Percentiles rank a stretch among this genome's conserved stretches.
Evolutionary conservation across 1,140 invertebrate genomes (phyloP).

Genomic region (Polyergus mexicanus): DNA sequence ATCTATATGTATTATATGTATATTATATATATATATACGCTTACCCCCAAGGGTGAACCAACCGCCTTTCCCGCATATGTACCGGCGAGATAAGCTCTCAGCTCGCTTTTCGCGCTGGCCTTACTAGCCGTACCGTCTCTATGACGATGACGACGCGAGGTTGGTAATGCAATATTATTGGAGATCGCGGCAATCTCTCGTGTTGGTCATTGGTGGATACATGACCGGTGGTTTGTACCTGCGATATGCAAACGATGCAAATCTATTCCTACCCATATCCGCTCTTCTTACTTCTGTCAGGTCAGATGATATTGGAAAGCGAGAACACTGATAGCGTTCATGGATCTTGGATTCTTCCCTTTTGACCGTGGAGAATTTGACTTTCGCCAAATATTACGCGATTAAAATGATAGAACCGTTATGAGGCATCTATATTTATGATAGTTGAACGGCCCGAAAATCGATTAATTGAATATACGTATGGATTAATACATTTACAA

Average conservation of each 20-base stretch:
- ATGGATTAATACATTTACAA: neutral
- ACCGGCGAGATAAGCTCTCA: conserved; percentile 54
- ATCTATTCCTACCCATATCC: neutral
- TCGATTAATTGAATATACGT: neutral
- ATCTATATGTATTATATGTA: neutral
- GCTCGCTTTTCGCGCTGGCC: conserved; percentile 22
- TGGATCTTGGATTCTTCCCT: neutral
- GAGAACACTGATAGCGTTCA: conserved; percentile 10
- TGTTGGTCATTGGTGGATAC: conserved; percentile 23
- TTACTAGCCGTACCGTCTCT: conserved; percentile 9
- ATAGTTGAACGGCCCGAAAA: neutral
- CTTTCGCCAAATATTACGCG: neutral
- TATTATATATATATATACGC: no score
- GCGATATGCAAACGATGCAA: conserved; percentile 53
- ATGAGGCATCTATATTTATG: neutral
- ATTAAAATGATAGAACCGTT: conserved; percentile 4
- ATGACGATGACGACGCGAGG: neutral
- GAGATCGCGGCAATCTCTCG: conserved; percentile 59
- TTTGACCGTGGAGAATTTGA: neutral
- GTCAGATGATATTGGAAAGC: conserved; percentile 37
- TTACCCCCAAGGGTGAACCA: conserved; percentile 34
- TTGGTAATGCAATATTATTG: conserved; percentile 74
- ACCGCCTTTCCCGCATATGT: conserved; percentile 40
- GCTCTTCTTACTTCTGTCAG: conserved; percentile 16
- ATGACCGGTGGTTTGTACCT: conserved; percentile 45